Base-by-base conservation (phyloP, 2,113 vertebrate species). In the Xyrauchen texanus region DNA sequence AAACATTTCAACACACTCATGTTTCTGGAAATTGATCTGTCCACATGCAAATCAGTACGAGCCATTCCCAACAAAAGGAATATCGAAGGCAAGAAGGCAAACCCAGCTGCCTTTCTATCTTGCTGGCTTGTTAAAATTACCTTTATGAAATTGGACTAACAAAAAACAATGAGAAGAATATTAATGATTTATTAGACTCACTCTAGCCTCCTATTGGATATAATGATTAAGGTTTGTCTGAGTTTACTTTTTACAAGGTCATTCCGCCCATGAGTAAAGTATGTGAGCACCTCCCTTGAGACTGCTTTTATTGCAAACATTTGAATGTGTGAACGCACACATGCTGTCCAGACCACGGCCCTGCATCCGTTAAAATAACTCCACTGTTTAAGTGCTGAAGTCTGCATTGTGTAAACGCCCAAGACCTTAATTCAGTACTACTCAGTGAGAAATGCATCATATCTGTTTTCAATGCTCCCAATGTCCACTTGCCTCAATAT, bases 291-390 rank as follows among this genome's bases (percentile, higher is more conserved):
- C n/a, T 60, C 55, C 44, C 55, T 60, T 15, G 42, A 60, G n/a
- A 60, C 44, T 60, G 53, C 53, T 72, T 72, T 57, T 57, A 46
- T 60, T 60, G 44, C 12, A 9, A 21, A 21, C 9, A 51, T 49
- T 51, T 57, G 11, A 57, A 57, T 5, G 12, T 67, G n/a, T 13
- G 34, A 45, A 64, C 42, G 8, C 46, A 68, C 45, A 66, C 72
- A 51, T 44, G 15, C 53, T 12, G 16, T 51, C 15, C 44, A 13
- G 49, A 46, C 52, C 47, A 44, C 16, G 63, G 58, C 55, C 53
- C 69, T 16, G 44, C 76, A 82, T 55, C 68, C 67, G 62, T 78
- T 67, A 52, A 52, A 45, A 68, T 51, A 21, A 8, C 69, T 64
- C 68, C 72, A 16, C 68, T 49, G 55, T 68, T 66, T 15, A 67